Evolutionary conservation across 64 coral and sea anemone species (phyloP).

Genomic region (Hydrozoanthus tunicans): DNA sequence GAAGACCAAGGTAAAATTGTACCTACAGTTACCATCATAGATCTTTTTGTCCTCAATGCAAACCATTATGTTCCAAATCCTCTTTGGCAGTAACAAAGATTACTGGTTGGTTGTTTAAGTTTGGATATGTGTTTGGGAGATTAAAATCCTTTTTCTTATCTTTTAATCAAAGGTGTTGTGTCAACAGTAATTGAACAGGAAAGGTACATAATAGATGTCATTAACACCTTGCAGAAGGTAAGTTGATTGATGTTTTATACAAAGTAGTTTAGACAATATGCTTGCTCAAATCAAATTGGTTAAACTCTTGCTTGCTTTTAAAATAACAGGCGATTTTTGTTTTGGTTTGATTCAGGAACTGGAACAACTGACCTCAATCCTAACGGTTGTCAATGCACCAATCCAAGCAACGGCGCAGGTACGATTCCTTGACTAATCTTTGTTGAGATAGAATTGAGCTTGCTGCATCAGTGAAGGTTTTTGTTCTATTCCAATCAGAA

Average conservation of each 20-base stretch:
- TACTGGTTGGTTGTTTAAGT: too few species aligned
- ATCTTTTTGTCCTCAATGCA: too few species aligned
- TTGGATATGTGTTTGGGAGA: too few species aligned
- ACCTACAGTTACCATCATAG: too few species aligned
- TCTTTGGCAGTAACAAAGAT: too few species aligned
- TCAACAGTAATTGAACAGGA: slow-evolving; percentile 88
- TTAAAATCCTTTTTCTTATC: not conserved
- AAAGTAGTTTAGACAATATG: too few species aligned
- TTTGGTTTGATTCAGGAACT: slow-evolving; percentile 68
- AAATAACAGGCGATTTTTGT: not conserved
- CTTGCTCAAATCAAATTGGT: not conserved
- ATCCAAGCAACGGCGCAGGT: slow-evolving; percentile 96
- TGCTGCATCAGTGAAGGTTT: not conserved
- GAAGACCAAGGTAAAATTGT: slow-evolving; percentile 5
- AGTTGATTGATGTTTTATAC: not conserved
- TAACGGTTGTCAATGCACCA: slow-evolving; percentile 93
- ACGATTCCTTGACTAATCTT: not conserved
- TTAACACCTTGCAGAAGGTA: slow-evolving; percentile 89
- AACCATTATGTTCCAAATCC: not conserved
- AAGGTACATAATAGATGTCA: slow-evolving; percentile 77
- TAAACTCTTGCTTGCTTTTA: not conserved
- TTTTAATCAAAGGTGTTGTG: slow-evolving; percentile 63
- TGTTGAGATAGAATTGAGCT: not conserved
- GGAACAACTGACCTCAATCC: slow-evolving; percentile 92
- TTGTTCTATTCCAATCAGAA: not conserved